phyloP scores from a whole-genome alignment of 2,888 invertebrate genomes.

The Baccha elongata region DNA sequence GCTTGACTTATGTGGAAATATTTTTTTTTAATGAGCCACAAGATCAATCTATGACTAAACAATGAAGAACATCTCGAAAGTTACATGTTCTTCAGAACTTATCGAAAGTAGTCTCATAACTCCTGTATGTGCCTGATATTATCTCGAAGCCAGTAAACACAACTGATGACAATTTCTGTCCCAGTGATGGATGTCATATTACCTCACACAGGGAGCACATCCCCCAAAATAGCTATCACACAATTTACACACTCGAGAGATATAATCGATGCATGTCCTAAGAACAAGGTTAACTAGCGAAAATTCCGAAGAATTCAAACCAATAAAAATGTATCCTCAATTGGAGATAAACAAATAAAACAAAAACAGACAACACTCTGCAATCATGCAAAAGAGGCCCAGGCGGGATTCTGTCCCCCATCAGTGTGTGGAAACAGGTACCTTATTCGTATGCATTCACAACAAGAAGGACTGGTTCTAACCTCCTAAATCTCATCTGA shows the following conservation, averaged over 20 bases:
- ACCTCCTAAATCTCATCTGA: constrained; percentile 74
- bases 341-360: constrained; percentile 51
- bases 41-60: constrained; percentile 44
- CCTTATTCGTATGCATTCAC: neutral
- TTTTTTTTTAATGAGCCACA: constrained; percentile 27
- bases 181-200: constrained; percentile 66
- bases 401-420: constrained; percentile 15
- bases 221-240: constrained; percentile 70
- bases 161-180: constrained; percentile 62
- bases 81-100: constrained; percentile 65
- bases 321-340: constrained; percentile 71
- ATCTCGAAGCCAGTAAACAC: constrained; percentile 59
- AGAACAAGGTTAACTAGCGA: constrained; percentile 69
- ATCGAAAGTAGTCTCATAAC: constrained; percentile 45
- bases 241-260: constrained; percentile 62
- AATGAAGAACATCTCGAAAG: constrained; percentile 41
- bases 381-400: constrained; percentile 1
- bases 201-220: constrained; percentile 65
- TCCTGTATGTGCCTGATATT: constrained; percentile 64
- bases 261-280: constrained; percentile 70
- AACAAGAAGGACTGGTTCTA: constrained; percentile 71
- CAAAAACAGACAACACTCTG: constrained; percentile 11
- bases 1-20: constrained; percentile 14
- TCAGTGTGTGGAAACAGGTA: neutral
- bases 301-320: constrained; percentile 68